These are phyloP conservation scores for Manis pentadactyla DNA, from an alignment of 2,797 vertebrate genomes.

Conservation along the genomic window DNA sequence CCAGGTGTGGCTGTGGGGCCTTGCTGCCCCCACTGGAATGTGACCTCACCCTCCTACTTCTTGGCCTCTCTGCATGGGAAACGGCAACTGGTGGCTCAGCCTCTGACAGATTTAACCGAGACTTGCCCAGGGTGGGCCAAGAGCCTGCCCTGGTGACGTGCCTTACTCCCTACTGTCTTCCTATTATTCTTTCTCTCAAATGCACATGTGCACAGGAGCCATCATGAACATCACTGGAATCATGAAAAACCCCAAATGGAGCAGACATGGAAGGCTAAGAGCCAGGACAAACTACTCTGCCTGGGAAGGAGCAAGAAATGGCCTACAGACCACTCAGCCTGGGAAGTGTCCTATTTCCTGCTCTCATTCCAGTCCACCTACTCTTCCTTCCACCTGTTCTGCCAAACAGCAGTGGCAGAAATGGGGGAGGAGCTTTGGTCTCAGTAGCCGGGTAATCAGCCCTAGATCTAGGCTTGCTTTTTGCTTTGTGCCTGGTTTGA, in stretches of 20 bases:
- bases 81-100: not conserved
- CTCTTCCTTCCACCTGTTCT: not conserved
- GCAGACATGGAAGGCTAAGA: not conserved
- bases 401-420: not conserved
- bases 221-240: too few relatives aligned
- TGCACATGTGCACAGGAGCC: not conserved
- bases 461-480: not conserved
- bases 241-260: not conserved
- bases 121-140: not conserved
- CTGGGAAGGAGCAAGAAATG: not conserved
- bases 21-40: constrained; percentile 43
- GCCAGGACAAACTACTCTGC: not conserved
- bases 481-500: not conserved
- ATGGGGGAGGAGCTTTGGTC: not conserved
- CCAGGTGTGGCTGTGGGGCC: constrained; percentile 32
- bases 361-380: not conserved
- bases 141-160: too few relatives aligned
- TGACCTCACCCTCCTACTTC: not conserved
- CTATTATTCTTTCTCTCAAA: not conserved
- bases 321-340: not conserved
- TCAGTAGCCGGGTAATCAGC: not conserved
- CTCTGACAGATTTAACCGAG: not conserved
- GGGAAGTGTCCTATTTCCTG: not conserved
- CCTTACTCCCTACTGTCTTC: not conserved
- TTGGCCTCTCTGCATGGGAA: constrained; percentile 12